These are phyloP conservation scores for Daboia siamensis DNA, from an alignment of 2,113 vertebrate species.

Conservation along the genomic window DNA sequence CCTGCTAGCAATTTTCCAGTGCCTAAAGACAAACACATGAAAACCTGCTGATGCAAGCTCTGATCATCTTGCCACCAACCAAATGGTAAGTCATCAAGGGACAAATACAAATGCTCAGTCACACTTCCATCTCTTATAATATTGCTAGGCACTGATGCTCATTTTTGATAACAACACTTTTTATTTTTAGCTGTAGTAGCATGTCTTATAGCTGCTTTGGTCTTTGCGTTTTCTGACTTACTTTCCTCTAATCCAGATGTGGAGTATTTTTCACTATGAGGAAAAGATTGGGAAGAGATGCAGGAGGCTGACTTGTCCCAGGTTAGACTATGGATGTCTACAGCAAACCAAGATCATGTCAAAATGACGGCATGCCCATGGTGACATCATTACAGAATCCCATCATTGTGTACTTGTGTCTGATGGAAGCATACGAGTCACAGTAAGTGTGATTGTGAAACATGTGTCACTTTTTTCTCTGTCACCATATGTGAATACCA, in stretches of 20 bases:
- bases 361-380: background rate
- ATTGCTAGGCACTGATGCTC: background rate
- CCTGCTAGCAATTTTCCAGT: conserved; percentile 8
- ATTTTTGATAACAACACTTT: background rate
- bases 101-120: conserved; percentile 6
- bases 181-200: background rate
- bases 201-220: background rate
- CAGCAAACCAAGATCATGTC: background rate
- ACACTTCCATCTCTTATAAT: background rate
- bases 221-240: background rate
- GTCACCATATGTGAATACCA: background rate
- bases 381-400: background rate
- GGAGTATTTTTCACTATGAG: background rate
- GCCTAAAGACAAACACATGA: conserved; percentile 10
- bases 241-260: background rate
- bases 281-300: background rate
- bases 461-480: background rate
- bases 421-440: background rate
- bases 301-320: background rate
- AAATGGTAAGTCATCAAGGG: background rate
- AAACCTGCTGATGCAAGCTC: conserved; percentile 20
- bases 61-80: conserved; percentile 1
- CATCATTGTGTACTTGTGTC: background rate
- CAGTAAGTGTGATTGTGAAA: background rate
- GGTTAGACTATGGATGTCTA: background rate